A percentile compares a stretch with the other conserved stretches of the same genome.
Evolutionary conservation across 2,113 vertebrate species (phyloP).

Genomic region (Grallaria varia): DNA sequence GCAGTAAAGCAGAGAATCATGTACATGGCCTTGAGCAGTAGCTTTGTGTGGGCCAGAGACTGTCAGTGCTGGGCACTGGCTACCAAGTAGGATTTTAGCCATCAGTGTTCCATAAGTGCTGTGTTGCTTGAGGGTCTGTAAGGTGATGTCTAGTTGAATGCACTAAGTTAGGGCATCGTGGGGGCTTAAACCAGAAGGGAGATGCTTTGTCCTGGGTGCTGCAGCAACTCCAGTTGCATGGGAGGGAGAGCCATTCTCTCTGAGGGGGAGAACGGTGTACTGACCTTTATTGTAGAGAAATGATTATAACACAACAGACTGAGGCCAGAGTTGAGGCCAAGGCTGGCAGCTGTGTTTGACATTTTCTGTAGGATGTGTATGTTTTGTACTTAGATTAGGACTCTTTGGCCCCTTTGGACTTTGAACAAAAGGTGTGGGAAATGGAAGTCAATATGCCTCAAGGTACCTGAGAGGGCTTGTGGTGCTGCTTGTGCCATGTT

Average conservation of each 20-base stretch:
- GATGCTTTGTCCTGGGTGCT: background rate
- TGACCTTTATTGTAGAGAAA: background rate
- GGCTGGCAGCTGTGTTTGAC: background rate
- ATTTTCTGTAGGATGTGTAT: background rate
- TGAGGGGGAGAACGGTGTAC: background rate
- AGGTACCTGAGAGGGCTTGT: background rate
- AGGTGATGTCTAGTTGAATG: background rate
- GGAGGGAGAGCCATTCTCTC: background rate
- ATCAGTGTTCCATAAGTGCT: background rate
- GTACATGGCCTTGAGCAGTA: background rate
- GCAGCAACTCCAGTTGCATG: background rate
- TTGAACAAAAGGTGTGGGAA: background rate
- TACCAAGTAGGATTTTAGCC: background rate
- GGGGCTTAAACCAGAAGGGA: background rate
- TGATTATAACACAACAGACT: background rate
- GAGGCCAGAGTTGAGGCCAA: background rate
- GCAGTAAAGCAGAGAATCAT: background rate
- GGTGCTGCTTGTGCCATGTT: background rate
- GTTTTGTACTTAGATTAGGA: rapidly evolving
- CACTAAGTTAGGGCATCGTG: background rate
- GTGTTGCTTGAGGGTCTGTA: background rate
- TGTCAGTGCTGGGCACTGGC: background rate
- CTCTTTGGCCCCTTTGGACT: background rate
- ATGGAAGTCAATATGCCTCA: rapidly evolving
- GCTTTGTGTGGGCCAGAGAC: background rate